Base-by-base conservation (phyloP, 1,140 invertebrate genomes). In the Brachionus sp. region DNA sequence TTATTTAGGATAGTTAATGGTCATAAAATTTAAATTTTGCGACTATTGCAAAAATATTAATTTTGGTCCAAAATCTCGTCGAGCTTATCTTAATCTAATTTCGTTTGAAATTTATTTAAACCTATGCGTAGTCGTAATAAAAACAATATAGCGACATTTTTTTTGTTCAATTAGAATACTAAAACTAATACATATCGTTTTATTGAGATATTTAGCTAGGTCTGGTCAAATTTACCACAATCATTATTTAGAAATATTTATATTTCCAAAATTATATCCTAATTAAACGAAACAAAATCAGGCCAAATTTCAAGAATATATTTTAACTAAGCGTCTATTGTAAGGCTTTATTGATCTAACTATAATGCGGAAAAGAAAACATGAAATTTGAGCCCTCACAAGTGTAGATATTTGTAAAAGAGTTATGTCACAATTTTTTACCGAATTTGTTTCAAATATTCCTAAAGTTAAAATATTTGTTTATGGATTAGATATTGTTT, bases 21-120 rank as follows among this genome's bases (percentile, higher is more conserved):
- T 37, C 64, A 37, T 66, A 66, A 66, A 66, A 66, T 66, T 66
- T 37, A 70, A 70, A 70, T 37, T 70, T 70, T 70, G 66, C 37
- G 29, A 37, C 66, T 42, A 70, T 70, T 70, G 37, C 66, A n/a
- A 70, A 70, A 39, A 37, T 37, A 37, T n/a, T 19, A 70, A 33
- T 35, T 29, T 9, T 66, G 23, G 62, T 66, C 29, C 29, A 53
- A 16, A 66, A 66, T 37, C 37, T 70, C 3, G 9, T 70, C 35
- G 33, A 37, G 35, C 66, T 70, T 37, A 39, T n/a, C 66, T 7
- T 70, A 70, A 37, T 39, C 25, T 66, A 66, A 66, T 66, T 66
- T 33, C 13, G 25, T 12, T 70, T 70, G 35, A 70, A 70, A 70
- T 70, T 70, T 70, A 16, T 70, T 37, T 66, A 66, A 66, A 66